A percentile compares a stretch with the other conserved stretches of the same genome.
These are phyloP conservation scores for Corythucha ciliata DNA, from an alignment of 2,888 invertebrate species.

Conservation along the genomic window DNA sequence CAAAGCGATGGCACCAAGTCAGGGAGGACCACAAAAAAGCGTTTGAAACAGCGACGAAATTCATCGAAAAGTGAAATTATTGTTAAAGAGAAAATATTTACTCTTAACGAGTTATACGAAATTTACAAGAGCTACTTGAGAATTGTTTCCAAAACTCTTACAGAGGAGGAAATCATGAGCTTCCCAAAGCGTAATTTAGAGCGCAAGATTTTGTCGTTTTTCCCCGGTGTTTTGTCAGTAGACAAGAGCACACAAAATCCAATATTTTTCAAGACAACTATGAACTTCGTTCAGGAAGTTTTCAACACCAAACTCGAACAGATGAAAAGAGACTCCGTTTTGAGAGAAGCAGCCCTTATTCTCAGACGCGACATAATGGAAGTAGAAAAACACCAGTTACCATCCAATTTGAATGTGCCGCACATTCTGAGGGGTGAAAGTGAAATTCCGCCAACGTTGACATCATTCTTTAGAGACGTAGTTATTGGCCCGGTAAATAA, in stretches of 20 bases:
- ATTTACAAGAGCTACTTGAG: too few species aligned
- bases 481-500: neutral
- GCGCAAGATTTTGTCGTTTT: neutral
- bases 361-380: neutral
- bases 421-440: neutral
- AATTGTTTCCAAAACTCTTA: too few species aligned
- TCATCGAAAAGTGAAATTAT: constrained; percentile 3
- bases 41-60: neutral
- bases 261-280: neutral
- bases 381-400: neutral
- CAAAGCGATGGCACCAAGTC: too few species aligned
- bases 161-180: neutral
- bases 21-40: neutral
- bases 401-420: neutral
- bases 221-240: neutral
- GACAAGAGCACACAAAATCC: neutral
- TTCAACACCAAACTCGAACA: neutral
- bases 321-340: neutral
- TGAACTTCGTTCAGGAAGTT: neutral
- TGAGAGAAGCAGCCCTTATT: neutral
- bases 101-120: neutral
- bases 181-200: neutral
- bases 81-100: neutral
- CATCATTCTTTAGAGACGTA: constrained; percentile 4
- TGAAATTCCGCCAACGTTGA: neutral